Base-by-base conservation (phyloP, 1,140 invertebrate genomes). In the Daktulosphaira vitifoliae region DNA sequence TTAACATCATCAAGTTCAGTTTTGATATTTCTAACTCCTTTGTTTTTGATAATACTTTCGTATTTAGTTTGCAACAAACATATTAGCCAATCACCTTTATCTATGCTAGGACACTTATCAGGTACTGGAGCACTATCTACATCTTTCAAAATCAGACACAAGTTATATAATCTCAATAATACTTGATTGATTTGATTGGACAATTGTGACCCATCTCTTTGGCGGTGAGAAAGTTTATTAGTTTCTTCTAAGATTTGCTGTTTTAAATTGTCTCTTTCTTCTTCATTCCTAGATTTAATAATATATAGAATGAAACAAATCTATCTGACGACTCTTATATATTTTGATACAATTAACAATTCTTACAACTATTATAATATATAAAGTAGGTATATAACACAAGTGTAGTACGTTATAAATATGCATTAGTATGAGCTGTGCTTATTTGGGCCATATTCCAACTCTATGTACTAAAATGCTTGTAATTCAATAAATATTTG, bases 91-190 rank as follows among this genome's bases (percentile, higher is more conserved):
- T 68, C 67, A 15, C 44, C 65, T 51, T 68, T 68, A n/a, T 68
- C 67, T 8, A 66, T 46, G 11, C 51, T 38, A 18, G 67, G 67
- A 62, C 67, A 68, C 23, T 68, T 66, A 15, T 65, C 56, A 16
- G 68, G 68, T 5, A 68, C 68, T 9, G 37, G 52, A 9, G 66
- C 53, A 26, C 73, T 73, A 29, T 73, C 74, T 16, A 72, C 70
- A 66, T 76, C 73, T 75, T 78, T 22, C 65, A 71, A 29, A 54
- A 50, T 39, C 51, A 68, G 3, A 18, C 48, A 67, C 39, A 59
- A 37, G 7, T 38, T 15, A n/a, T 67, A 59, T 3, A 68, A 15
- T 46, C 37, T 67, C 2, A n/a, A 5, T 15, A 67, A 18, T 5
- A 46, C 52, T 1, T 11, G 29, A 13, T 52, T 18, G 6, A 64